Evolutionary conservation across 1,140 invertebrate genomes (phyloP), one percentile per base, ranked within the genome.

Genomic region (Pomacea maculata): DNA sequence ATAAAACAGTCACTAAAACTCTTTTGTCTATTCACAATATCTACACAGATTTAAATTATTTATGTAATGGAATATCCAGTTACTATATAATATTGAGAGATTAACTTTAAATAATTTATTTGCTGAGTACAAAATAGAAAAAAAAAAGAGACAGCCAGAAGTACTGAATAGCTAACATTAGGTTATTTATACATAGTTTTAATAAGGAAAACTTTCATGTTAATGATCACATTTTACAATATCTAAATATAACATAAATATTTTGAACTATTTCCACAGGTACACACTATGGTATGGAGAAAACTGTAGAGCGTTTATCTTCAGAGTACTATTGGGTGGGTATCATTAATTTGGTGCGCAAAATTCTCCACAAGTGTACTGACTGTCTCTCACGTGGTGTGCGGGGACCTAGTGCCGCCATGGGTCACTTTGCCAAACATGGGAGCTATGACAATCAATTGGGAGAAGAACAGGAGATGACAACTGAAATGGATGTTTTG

Each of bases 271-370:
- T 67, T 70, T 25, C 34, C 70, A 29, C 70, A 82, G 81, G 81
- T 29, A 82, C 61, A 34, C 81, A 82, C 67, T 75, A 61, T 79
- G 81, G 81, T 21, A 79, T 82, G 25, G 81, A 82, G 14, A 79
- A 76, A 70, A 82, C 81, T 3, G 68, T 64, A 3, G 68, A 75
- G 19, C 61, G 71, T 11, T 65, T 82, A 12, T 67, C 71, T 10
- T 70, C 19, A 25, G 52, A 61, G 19, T 82, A 64, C 57, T 82
- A 82, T 55, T 82, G 81, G 81, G 63, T 82, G 12, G 81, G 81
- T 15, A 82, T 82, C 74, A 72, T 75, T 45, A 67, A 75, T 57
- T 67, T 55, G 17, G 81, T 82, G 11, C 63, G 73, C n/a, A 74
- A 80, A 57, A 75, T 71, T 21, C 52, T 82, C 12, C 77, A 75